These are phyloP conservation scores for Muntiacus reevesi DNA, from an alignment of 2,113 vertebrate genomes.

Conservation along the genomic window DNA sequence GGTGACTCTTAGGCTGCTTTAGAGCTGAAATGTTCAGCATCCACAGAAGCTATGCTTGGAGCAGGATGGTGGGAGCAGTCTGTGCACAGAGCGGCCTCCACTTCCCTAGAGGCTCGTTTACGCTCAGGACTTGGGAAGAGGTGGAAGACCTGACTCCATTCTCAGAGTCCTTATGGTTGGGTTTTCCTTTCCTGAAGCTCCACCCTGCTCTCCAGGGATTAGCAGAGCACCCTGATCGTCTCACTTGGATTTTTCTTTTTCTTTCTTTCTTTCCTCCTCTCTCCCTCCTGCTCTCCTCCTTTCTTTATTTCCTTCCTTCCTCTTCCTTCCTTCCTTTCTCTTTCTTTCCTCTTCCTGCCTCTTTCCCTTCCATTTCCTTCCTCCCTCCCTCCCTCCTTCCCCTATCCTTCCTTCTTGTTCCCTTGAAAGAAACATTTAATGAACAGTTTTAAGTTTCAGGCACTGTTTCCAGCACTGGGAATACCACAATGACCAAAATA, in stretches of 20 bases:
- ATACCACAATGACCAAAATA: neutral
- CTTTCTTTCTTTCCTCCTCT: neutral
- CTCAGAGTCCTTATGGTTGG: neutral
- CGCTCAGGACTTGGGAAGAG: neutral
- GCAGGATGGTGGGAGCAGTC: neutral
- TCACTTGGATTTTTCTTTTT: neutral
- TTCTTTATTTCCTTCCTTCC: neutral
- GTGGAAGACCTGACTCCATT: neutral
- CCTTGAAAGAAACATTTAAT: neutral
- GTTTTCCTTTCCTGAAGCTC: neutral
- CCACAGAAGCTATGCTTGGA: neutral
- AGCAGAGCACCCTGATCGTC: neutral
- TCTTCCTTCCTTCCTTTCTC: neutral
- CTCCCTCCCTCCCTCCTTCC: neutral
- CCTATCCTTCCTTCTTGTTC: neutral
- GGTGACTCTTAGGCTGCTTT: neutral
- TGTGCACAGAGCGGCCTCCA: neutral
- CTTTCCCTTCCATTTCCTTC: neutral
- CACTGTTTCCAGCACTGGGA: neutral
- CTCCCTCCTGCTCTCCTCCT: neutral
- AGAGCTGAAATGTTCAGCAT: neutral
- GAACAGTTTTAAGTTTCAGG: neutral
- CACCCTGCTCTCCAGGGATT: neutral
- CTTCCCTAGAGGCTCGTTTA: neutral
- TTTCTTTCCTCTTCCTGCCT: neutral